phyloP scores from a whole-genome alignment of 2,113 vertebrate species.

The Geococcyx californianus region DNA sequence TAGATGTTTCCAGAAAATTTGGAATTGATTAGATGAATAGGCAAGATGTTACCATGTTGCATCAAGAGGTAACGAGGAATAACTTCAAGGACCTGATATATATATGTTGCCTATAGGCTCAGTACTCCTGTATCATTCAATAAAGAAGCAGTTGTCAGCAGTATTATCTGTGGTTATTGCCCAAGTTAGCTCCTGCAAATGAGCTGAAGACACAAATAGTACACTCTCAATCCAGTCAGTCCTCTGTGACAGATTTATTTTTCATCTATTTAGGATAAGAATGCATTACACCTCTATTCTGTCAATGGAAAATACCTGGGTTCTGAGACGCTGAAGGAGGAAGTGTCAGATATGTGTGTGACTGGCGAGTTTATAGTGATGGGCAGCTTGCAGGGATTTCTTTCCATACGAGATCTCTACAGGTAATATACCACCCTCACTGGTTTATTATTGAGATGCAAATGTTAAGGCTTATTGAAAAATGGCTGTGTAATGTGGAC shows the following conservation, averaged over 20 bases:
- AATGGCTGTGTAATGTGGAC: neutral
- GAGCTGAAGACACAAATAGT: neutral
- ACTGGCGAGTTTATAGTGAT: slow-evolving; percentile 87
- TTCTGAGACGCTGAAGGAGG: slow-evolving; percentile 89
- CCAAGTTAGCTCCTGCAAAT: neutral
- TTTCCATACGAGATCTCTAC: slow-evolving; percentile 92
- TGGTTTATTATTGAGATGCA: neutral
- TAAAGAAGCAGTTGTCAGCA: neutral
- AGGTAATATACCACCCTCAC: slow-evolving; percentile 77
- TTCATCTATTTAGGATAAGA: slow-evolving; percentile 86
- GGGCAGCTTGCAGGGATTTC: slow-evolving; percentile 91
- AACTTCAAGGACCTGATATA: neutral
- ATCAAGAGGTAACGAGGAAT: neutral
- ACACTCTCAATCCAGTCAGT: neutral
- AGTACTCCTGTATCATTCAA: neutral
- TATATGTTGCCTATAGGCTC: neutral
- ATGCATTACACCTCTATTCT: slow-evolving; percentile 92
- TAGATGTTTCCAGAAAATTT: neutral
- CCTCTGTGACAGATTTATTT: neutral
- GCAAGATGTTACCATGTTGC: neutral
- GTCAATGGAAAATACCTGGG: slow-evolving; percentile 91
- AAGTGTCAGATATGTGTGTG: slow-evolving; percentile 91
- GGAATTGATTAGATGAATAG: neutral
- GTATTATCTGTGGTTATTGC: neutral
- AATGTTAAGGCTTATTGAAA: neutral